Base-by-base conservation (phyloP, 1,140 invertebrate genomes). In the Cydia strobilella region DNA sequence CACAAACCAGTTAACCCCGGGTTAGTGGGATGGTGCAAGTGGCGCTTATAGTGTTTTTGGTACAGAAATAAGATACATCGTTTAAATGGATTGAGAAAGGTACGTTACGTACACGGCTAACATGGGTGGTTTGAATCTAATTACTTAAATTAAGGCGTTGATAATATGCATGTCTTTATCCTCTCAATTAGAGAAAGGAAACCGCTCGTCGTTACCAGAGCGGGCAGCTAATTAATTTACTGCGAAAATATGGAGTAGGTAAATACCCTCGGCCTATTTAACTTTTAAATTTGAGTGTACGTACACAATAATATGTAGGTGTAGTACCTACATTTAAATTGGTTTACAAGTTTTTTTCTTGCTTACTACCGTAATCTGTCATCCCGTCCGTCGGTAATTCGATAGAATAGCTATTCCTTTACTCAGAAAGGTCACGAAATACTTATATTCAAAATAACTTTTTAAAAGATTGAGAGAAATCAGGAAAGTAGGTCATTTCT, bases 151-250 rank as follows among this genome's bases (percentile, higher is more conserved):
- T 35, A 69, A 69, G 42, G 63, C 63, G 63, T 66, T 66, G 25
- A 66, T 66, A 66, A 66, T 66, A 66, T 23, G 63, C 6, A 66
- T 66, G 63, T 66, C 23, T 66, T 66, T 66, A 66, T 66, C 25
- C 27, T 66, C 63, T 66, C 63, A 66, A 35, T 66, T 66, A 35
- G 63, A 66, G 63, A 35, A 35, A 66, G 63, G 63, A 66, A 66
- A 66, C 63, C 27, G 27, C 63, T 66, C 63, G 25, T 66, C 63
- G 27, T 66, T 66, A 66, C 15, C 13, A 66, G 15, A 35, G 25
- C 63, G 63, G 63, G 63, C 27, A 66, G 63, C 63, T 66, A 66
- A 66, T 66, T 66, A 66, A 66, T 66, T 66, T 66, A 27, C 25
- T 66, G 27, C 7, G 63, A 31, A 35, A 66, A 66, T 66, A 35